Conservation (phyloP, 2,888 invertebrate species). For the Phengaris alcon region DNA sequence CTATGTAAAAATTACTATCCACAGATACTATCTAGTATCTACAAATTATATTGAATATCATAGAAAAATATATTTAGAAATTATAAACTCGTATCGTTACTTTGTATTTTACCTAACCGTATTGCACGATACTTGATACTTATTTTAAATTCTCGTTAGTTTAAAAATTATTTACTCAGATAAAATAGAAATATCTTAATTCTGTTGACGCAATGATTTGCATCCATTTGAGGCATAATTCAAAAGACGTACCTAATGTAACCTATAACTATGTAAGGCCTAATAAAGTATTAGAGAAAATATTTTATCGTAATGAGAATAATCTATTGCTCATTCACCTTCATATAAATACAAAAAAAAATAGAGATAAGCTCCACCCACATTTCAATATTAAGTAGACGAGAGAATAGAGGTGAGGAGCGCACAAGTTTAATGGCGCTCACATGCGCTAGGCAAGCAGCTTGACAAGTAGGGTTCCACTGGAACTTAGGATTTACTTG, state of each 20-base stretch:
- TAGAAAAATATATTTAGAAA: not conserved
- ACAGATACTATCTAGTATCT: not conserved
- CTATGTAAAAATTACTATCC: not conserved
- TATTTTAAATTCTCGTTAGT: too few relatives aligned
- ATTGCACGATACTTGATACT: not conserved
- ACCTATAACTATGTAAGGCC: not conserved
- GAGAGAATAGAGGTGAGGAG: not conserved
- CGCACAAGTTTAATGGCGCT: not conserved
- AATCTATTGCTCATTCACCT: not conserved
- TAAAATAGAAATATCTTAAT: not conserved
- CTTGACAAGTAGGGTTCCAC: not conserved
- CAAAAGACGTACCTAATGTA: not conserved
- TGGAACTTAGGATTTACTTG: not conserved
- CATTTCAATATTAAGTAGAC: not conserved
- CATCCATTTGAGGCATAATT: not conserved
- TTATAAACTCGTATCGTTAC: not conserved
- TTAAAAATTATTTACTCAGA: not conserved
- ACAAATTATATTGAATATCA: not conserved
- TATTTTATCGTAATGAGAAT: slow-evolving; percentile 18
- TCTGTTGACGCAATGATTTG: not conserved
- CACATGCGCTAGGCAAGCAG: not conserved
- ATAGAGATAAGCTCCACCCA: not conserved
- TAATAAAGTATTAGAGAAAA: slow-evolving; percentile 22
- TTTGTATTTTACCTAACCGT: not conserved
- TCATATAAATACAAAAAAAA: not conserved